These are phyloP conservation scores for Piezodorus guildinii DNA, from an alignment of 1,140 invertebrate genomes.

Conservation along the genomic window DNA sequence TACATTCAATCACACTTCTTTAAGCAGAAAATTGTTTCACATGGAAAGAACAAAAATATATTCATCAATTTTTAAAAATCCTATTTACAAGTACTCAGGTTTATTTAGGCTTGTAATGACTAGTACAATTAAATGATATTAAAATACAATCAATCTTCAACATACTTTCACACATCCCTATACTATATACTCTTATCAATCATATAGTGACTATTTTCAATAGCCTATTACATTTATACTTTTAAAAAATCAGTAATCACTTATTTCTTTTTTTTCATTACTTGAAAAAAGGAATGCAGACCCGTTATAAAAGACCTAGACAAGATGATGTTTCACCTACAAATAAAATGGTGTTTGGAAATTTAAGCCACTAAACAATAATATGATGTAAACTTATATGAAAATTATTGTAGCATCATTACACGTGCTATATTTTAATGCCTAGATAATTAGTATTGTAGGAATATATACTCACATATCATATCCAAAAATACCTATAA, in stretches of 20 bases:
- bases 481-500: slow-evolving; percentile 29
- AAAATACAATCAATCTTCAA: too few relatives aligned
- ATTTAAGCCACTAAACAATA: slow-evolving; percentile 1
- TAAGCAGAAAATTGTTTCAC: too few relatives aligned
- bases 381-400: slow-evolving; percentile 1
- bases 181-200: background rate
- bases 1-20: too few relatives aligned
- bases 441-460: slow-evolving; percentile 14
- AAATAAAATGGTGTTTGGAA: slow-evolving; percentile 1
- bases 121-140: too few relatives aligned
- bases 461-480: slow-evolving; percentile 23
- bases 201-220: background rate
- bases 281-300: background rate
- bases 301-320: background rate
- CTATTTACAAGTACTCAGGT: too few relatives aligned
- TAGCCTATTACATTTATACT: background rate
- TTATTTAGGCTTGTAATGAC: too few relatives aligned
- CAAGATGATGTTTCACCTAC: slow-evolving; percentile 2
- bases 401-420: background rate
- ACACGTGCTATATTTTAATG: slow-evolving; percentile 8
- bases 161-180: background rate
- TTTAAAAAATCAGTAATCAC: too few relatives aligned
- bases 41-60: too few relatives aligned
- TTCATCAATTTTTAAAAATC: too few relatives aligned
- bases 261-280: too few relatives aligned